These are phyloP conservation scores for Dasyornis broadbenti DNA, from an alignment of 2,113 vertebrate genomes.

Conservation along the genomic window DNA sequence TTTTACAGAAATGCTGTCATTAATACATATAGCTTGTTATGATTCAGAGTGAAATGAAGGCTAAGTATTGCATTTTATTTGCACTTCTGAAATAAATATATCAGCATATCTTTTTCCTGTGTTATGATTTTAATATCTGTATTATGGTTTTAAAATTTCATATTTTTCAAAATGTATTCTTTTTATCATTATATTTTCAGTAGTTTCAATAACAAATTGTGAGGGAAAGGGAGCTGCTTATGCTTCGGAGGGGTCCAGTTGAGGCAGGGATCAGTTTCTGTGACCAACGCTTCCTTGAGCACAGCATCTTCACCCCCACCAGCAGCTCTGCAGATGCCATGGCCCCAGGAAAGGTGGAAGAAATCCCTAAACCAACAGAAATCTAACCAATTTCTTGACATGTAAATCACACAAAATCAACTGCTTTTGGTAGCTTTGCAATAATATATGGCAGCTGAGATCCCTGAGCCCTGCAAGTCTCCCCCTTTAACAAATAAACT, in stretches of 20 bases:
- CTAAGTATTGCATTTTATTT: neutral
- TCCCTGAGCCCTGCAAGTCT: fast-evolving
- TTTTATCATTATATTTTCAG: neutral
- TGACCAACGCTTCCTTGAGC: fast-evolving
- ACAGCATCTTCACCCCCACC: neutral
- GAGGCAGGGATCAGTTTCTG: neutral
- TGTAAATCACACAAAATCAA: no score
- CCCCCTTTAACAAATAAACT: fast-evolving
- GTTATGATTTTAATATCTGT: neutral
- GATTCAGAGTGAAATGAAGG: constrained; percentile 2
- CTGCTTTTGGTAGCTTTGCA: neutral
- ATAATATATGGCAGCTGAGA: fast-evolving
- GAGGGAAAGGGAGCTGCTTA: neutral
- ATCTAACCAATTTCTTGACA: fast-evolving
- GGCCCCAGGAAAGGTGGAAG: neutral
- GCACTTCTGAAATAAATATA: neutral
- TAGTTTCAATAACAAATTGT: neutral
- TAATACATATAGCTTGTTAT: constrained; percentile 34
- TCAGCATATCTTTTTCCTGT: neutral
- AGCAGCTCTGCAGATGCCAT: neutral
- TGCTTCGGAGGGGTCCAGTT: fast-evolving
- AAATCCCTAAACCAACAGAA: neutral
- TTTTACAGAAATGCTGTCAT: constrained; percentile 51
- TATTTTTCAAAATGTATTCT: neutral
- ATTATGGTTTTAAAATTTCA: neutral